Evolutionary conservation across 1,140 invertebrate species (phyloP).

Genomic region (Piezodorus guildinii): DNA sequence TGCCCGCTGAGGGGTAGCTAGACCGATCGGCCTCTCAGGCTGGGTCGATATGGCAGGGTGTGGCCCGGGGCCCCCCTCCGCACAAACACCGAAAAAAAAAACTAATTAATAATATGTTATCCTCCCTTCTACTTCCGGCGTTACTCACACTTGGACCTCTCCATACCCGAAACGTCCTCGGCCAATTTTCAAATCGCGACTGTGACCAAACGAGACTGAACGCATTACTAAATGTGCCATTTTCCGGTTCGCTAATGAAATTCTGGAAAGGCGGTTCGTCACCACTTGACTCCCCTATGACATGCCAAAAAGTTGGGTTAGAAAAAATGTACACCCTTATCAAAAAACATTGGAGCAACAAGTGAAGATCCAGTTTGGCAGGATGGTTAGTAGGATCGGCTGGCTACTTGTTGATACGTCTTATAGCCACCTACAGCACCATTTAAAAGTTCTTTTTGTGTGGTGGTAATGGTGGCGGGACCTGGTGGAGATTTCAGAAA

Average conservation of each 20-base stretch:
- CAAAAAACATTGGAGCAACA: conserved; percentile 7
- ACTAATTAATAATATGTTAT: conserved; percentile 5
- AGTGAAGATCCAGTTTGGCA: conserved; percentile 4
- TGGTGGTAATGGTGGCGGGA: too few species aligned
- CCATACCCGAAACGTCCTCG: too few species aligned
- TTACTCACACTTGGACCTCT: too few species aligned
- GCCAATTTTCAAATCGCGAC: too few species aligned
- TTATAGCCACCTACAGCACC: not conserved
- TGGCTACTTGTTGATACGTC: conserved; percentile 7
- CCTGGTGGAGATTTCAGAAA: too few species aligned
- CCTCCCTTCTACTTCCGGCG: not conserved
- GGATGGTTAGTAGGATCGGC: not conserved
- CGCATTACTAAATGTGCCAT: too few species aligned
- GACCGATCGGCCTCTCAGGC: conserved; percentile 1
- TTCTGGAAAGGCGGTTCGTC: too few species aligned
- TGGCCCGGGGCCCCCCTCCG: not conserved
- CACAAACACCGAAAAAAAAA: conserved; percentile 5
- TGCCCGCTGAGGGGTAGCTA: not conserved
- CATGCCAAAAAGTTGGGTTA: not conserved
- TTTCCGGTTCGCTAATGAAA: too few species aligned
- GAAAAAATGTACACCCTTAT: not conserved
- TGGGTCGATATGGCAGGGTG: conserved; percentile 8
- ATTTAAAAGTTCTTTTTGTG: not conserved
- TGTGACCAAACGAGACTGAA: too few species aligned
- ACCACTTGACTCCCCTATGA: too few species aligned